These are phyloP conservation scores for Vanessa tameamea DNA, from an alignment of 1,140 invertebrate species.

Conservation along the genomic window DNA sequence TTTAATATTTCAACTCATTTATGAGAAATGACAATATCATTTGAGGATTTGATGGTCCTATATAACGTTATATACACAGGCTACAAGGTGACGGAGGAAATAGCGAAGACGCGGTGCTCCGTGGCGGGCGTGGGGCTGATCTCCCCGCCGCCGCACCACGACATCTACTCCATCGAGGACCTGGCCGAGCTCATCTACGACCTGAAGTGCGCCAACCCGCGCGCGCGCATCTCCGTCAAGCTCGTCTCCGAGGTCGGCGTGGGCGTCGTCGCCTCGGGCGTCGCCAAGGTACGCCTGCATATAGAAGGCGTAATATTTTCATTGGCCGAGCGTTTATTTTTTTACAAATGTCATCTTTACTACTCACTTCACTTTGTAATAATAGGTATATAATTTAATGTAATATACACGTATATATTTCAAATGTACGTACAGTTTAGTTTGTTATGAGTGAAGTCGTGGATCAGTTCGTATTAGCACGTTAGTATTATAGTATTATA, in stretches of 20 bases:
- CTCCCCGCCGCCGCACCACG: conserved; percentile 99
- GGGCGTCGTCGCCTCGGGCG: conserved; percentile 98
- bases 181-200: conserved; percentile 99
- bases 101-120: conserved; percentile 96
- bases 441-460: too few species aligned
- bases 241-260: conserved; percentile 99
- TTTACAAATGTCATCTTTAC: too few species aligned
- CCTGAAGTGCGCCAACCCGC: conserved; percentile 98
- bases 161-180: conserved; percentile 99
- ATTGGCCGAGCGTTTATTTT: too few species aligned
- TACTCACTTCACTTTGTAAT: too few species aligned
- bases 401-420: too few species aligned
- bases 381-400: too few species aligned
- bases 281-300: conserved; percentile 90
- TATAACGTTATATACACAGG: conserved; percentile 53
- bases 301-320: too few species aligned
- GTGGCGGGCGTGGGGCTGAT: conserved; percentile 99
- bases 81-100: conserved; percentile 94
- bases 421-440: background rate
- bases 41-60: too few species aligned
- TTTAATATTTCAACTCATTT: too few species aligned
- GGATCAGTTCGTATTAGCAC: too few species aligned
- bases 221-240: conserved; percentile 97
- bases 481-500: background rate
- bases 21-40: too few species aligned